Conservation (phyloP, 2,797 vertebrate genomes). For the Botia kubotai region DNA sequence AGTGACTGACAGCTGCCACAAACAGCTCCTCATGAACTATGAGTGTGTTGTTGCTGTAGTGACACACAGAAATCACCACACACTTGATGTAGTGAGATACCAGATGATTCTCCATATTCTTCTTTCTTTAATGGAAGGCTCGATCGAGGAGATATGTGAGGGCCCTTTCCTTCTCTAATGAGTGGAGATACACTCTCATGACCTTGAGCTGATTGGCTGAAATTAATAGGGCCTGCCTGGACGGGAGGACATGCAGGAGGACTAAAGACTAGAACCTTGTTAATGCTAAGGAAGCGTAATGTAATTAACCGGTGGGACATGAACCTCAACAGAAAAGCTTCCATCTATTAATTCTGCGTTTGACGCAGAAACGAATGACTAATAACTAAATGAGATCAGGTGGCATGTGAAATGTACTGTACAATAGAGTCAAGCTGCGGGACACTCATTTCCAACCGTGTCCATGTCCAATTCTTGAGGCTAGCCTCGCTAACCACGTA, state of each 20-base stretch:
- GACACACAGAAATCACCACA: not conserved
- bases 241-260: slow-evolving; percentile 30
- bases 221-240: slow-evolving; percentile 48
- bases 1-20: too few species aligned
- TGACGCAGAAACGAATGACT: slow-evolving; percentile 50
- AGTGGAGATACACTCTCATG: slow-evolving; percentile 15
- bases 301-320: slow-evolving; percentile 55
- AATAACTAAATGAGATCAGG: slow-evolving; percentile 29
- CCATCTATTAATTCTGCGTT: slow-evolving; percentile 51
- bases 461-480: slow-evolving; percentile 48
- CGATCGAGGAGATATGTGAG: not conserved
- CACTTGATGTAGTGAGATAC: not conserved
- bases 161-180: slow-evolving; percentile 18
- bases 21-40: too few species aligned
- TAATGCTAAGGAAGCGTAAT: slow-evolving; percentile 28
- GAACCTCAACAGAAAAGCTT: slow-evolving; percentile 38
- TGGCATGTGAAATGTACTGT: slow-evolving; percentile 29
- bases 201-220: slow-evolving; percentile 58
- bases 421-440: slow-evolving; percentile 26
- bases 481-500: not conserved
- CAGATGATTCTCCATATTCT: slow-evolving; percentile 9
- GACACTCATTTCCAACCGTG: slow-evolving; percentile 19
- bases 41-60: too few species aligned
- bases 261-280: slow-evolving; percentile 19
- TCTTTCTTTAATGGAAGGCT: slow-evolving; percentile 17